Evolutionary conservation across 2,797 vertebrate genomes (phyloP).

Genomic region (Poeciliopsis paucimaculata): DNA sequence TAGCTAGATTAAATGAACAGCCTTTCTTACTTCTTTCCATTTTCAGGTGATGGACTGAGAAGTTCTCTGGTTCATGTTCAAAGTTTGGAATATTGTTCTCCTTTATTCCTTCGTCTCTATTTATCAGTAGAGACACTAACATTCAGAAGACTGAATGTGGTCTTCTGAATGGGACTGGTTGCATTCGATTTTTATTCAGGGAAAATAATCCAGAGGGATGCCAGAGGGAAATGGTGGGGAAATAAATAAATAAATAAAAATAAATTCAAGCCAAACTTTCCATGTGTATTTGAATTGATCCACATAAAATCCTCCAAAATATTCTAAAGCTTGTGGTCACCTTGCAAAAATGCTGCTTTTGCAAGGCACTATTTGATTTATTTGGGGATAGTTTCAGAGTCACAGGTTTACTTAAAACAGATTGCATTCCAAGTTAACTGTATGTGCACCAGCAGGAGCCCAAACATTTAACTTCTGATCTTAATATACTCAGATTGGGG

Average conservation of each 20-base stretch:
- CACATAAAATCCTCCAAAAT: background rate
- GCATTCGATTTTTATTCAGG: background rate
- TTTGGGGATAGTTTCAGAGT: background rate
- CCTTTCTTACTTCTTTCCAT: background rate
- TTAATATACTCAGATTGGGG: constrained; percentile 25
- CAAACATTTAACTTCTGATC: constrained; percentile 12
- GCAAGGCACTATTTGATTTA: background rate
- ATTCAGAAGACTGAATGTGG: too few relatives aligned
- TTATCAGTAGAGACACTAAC: background rate
- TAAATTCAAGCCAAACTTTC: background rate
- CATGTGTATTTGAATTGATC: background rate
- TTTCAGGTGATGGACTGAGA: background rate
- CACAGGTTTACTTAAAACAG: background rate
- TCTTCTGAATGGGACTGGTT: background rate
- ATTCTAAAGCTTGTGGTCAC: background rate
- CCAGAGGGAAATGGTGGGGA: background rate
- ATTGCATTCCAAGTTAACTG: background rate
- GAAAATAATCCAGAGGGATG: background rate
- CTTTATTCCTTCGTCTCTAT: background rate
- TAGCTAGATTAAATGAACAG: background rate
- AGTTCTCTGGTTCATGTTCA: background rate
- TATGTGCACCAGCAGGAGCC: background rate
- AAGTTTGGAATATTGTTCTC: background rate
- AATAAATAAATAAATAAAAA: background rate
- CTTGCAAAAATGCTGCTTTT: background rate